Percentiles rank a stretch among this genome's conserved stretches.
phyloP scores from a whole-genome alignment of 35 echinoderm and acorn worm species.

The Apostichopus parvimensis region DNA sequence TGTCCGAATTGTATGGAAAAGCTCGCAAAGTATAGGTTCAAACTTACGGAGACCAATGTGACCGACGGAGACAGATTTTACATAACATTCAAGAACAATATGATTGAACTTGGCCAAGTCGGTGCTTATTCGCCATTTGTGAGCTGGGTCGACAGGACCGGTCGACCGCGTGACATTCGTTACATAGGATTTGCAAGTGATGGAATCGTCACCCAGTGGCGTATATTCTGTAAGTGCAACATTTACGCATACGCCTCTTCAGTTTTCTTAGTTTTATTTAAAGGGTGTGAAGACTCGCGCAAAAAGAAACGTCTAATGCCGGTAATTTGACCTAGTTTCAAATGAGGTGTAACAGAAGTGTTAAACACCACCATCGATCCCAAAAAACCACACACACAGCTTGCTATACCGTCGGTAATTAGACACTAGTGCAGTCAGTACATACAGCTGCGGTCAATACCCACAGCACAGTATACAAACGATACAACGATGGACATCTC shows the following conservation, averaged over 20 bases:
- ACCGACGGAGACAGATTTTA: not conserved
- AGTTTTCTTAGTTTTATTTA: not conserved
- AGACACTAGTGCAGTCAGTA: no score
- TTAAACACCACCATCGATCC: no score
- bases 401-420: no score
- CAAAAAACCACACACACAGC: no score
- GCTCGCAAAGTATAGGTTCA: not conserved
- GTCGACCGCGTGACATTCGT: not conserved
- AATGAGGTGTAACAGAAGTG: no score
- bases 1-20: slow-evolving; percentile 9
- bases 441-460: no score
- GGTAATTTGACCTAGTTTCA: no score
- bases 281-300: no score
- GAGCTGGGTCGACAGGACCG: not conserved
- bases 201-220: not conserved
- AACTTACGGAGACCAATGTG: not conserved
- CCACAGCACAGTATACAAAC: no score
- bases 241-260: not conserved
- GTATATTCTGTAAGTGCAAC: not conserved
- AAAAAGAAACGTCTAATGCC: no score
- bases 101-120: slow-evolving; percentile 12
- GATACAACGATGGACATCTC: no score
- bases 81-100: slow-evolving; percentile 9
- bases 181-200: slow-evolving; percentile 3
- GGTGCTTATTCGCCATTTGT: not conserved